Percentiles rank a stretch among this genome's conserved stretches.
Conservation (phyloP, 1,140 invertebrate genomes). For the Lerema accius region DNA sequence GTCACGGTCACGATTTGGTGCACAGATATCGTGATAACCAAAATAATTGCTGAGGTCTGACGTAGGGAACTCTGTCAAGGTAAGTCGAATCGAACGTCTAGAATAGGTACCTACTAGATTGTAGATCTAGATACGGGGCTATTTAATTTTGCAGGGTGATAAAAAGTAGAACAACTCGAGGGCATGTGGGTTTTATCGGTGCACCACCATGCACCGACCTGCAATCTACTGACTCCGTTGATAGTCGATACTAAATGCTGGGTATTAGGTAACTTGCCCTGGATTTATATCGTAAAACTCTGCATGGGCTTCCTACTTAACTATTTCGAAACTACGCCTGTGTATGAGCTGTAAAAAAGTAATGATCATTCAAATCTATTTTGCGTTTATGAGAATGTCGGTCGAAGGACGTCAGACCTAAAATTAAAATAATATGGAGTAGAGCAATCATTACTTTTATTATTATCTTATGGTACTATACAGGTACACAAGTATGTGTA, state of each 20-base stretch:
- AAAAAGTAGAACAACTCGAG: constrained; percentile 23
- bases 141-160: constrained; percentile 29
- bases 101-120: too few species aligned
- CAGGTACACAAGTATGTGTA: too few species aligned
- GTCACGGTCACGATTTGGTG: constrained; percentile 67
- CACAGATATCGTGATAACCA: constrained; percentile 47
- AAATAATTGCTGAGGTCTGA: constrained; percentile 50
- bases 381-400: constrained; percentile 16
- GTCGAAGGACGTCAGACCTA: neutral
- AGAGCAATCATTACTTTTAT: constrained; percentile 3
- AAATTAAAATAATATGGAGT: constrained; percentile 21
- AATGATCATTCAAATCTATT: constrained; percentile 21
- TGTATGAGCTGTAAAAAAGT: constrained; percentile 21
- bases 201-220: constrained; percentile 49
- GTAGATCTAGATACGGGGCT: constrained; percentile 16
- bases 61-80: constrained; percentile 55
- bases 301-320: constrained; percentile 17
- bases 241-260: constrained; percentile 35
- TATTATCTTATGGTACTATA: too few species aligned
- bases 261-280: constrained; percentile 40
- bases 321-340: constrained; percentile 18
- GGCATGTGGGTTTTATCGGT: constrained; percentile 63
- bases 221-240: constrained; percentile 40
- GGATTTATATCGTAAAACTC: constrained; percentile 28
- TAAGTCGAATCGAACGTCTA: constrained; percentile 32